These are phyloP conservation scores for Campopleginae sp. DNA, from an alignment of 2,888 invertebrate genomes.

Conservation along the genomic window DNA sequence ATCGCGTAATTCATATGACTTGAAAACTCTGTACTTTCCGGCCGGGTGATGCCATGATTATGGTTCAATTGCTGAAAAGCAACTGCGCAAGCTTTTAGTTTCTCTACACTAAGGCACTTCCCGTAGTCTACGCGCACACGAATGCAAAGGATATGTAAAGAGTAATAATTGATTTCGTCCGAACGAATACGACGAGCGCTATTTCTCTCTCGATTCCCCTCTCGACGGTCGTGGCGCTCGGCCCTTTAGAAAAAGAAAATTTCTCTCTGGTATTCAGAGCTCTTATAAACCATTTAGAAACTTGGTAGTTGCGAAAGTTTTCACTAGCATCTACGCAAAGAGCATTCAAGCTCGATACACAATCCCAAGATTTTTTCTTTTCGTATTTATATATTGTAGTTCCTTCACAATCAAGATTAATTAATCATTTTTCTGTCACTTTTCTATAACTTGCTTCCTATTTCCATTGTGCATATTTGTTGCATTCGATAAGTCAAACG, in stretches of 20 bases:
- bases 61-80: slow-evolving; percentile 14
- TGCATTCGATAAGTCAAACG: no score
- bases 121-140: not conserved
- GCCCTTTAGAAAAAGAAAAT: no score
- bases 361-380: no score
- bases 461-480: no score
- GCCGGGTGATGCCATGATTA: slow-evolving; percentile 3
- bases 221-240: not conserved
- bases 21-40: not conserved
- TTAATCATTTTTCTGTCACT: no score
- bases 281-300: not conserved
- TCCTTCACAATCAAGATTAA: no score
- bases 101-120: not conserved
- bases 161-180: not conserved
- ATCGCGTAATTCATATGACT: slow-evolving; percentile 7
- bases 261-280: not conserved
- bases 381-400: no score
- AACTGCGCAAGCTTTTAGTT: slow-evolving; percentile 1
- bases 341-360: no score
- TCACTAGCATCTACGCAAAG: not conserved
- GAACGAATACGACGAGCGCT: not conserved
- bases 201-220: not conserved
- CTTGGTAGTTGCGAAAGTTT: not conserved
- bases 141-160: not conserved
- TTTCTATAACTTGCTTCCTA: no score